Evolutionary conservation across 2,113 vertebrate species (phyloP).

Genomic region (Nothoprocta perdicaria): DNA sequence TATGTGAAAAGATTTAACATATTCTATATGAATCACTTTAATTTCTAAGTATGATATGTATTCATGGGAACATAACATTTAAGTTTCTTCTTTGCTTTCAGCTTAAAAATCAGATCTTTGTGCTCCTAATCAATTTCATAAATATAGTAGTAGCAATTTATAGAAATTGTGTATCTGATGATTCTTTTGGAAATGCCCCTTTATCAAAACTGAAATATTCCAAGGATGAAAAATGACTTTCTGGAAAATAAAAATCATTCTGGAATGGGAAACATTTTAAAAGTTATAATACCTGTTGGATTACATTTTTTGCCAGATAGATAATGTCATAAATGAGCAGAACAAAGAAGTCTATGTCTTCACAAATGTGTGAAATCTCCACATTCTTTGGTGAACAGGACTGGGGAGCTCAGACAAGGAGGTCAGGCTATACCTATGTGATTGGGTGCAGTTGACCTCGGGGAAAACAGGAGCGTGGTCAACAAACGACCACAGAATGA

Average conservation of each 20-base stretch:
- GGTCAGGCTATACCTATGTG: too few relatives aligned
- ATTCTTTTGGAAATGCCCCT: neutral
- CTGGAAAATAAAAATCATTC: neutral
- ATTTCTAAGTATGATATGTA: neutral
- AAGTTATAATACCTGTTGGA: neutral
- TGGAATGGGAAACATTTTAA: neutral
- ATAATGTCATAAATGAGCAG: neutral
- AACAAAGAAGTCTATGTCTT: too few relatives aligned
- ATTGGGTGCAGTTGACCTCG: too few relatives aligned
- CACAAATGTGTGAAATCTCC: too few relatives aligned
- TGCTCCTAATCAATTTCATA: neutral
- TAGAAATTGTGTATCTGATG: neutral
- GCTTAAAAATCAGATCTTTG: neutral
- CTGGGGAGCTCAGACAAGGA: too few relatives aligned
- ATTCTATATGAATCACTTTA: neutral
- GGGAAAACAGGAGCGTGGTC: too few relatives aligned
- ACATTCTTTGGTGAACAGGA: too few relatives aligned
- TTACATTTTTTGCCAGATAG: neutral
- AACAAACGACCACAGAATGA: too few relatives aligned
- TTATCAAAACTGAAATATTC: neutral
- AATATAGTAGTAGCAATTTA: neutral
- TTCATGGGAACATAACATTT: neutral
- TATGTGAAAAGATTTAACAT: neutral
- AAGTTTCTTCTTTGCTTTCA: neutral
- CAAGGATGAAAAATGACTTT: neutral